Evolutionary conservation across 2,797 vertebrate genomes (phyloP).

Genomic region (Fistularia tabacaria): DNA sequence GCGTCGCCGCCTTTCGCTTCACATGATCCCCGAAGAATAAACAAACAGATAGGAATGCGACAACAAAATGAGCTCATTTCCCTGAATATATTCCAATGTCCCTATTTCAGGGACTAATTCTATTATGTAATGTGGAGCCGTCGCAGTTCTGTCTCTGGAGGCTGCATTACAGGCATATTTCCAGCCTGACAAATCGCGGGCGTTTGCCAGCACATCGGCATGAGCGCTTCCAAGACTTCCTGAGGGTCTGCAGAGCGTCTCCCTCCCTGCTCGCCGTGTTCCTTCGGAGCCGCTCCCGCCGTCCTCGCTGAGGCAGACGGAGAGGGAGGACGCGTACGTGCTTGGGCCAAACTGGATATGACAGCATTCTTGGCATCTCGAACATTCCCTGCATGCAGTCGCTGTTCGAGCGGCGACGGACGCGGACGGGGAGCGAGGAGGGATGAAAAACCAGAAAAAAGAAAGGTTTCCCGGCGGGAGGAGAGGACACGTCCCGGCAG

Average conservation of each 20-base stretch:
- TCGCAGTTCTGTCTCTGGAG: conserved; percentile 33
- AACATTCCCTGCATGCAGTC: conserved; percentile 52
- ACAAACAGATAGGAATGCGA: conserved; percentile 49
- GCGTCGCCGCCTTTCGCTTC: too few relatives aligned
- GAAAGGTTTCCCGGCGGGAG: too few relatives aligned
- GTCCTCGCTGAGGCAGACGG: conserved; percentile 23
- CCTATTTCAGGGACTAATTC: conserved; percentile 35
- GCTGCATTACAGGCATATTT: conserved; percentile 64
- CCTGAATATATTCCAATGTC: conserved; percentile 13
- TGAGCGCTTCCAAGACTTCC: conserved; percentile 52
- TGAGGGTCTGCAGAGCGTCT: conserved; percentile 43
- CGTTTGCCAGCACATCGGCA: conserved; percentile 53
- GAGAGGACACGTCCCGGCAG: too few relatives aligned
- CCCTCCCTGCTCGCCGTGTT: conserved; percentile 33
- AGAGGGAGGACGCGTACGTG: conserved; percentile 52
- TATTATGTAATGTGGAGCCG: conserved; percentile 58
- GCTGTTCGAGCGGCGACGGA: background rate
- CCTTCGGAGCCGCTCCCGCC: conserved; percentile 36
- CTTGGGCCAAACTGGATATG: conserved; percentile 54
- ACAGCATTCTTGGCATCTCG: conserved; percentile 58
- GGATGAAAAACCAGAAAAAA: too few relatives aligned
- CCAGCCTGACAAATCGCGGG: conserved; percentile 41
- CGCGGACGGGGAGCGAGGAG: too few relatives aligned
- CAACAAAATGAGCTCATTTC: conserved; percentile 34
- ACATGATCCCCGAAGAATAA: conserved; percentile 31